Base-by-base conservation (phyloP, 2,888 invertebrate species). In the Acleris emargana region DNA sequence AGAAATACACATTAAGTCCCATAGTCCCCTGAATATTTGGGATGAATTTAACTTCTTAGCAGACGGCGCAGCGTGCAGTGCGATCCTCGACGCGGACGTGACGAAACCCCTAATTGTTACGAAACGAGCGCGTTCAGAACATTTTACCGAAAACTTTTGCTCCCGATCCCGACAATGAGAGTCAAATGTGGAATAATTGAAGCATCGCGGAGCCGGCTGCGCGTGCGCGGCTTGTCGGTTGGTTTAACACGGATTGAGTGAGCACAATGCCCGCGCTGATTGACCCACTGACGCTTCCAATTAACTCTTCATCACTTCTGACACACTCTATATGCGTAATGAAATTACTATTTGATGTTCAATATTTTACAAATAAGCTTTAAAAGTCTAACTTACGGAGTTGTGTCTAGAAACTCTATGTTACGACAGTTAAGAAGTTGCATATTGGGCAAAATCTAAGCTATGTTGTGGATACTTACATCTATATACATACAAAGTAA, bases 81-180 rank as follows among this genome's bases (percentile, higher is more conserved):
- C 64, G 58, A 58, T 64, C 47, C 53, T 58, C 43, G 20, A 20
- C 17, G 53, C 25, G 54, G 50, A 64, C 59, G 64, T 59, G 64
- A 64, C 54, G 49, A 59, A 59, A 52, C 28, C 64, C 50, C 59
- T 64, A 59, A 64, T 64, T 64, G 59, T 59, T 59, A 64, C 42
- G 43, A 54, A 64, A 64, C 50, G 59, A 59, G 54, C 54, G 43
- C 49, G 53, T 53, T 42, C 54, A 54, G 20, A 43, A 64, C 59
- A 59, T 59, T 54, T 59, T 43, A 18, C 47, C 25, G 58, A 43
- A 43, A 64, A 64, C 59, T 64, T 64, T 64, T 43, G 47, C 64
- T n/a, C 42, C n/a, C 28, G 32, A 51, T 55, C 28, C 28, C 25
- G 11, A 22, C 53, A 17, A 25, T 54, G 50, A 53, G 42, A 53